Base-by-base conservation (phyloP, 2,113 vertebrate genomes). In the Oenanthe oenanthe region DNA sequence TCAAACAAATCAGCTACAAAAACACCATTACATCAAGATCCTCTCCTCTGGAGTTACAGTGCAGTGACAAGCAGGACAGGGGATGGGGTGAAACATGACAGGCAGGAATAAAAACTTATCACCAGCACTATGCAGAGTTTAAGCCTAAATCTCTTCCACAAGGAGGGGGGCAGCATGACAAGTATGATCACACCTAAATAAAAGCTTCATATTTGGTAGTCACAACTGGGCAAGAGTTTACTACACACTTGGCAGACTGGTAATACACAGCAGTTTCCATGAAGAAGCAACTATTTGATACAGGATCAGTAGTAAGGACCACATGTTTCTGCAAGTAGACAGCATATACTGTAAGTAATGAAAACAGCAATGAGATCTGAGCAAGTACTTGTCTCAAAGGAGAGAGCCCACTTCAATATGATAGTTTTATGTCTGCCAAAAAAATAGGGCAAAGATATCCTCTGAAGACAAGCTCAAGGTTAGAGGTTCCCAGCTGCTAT, bases 1-100 rank as follows among this genome's bases (percentile, higher is more conserved):
- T 95, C 71, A 94, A 80, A 88, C 34, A 88, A 66, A 88, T 36
- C 47, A 88, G 45, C 31, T 60, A 71, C 32, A 85, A 74, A 95
- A 93, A 74, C 17, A 63, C 9, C 40, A n/a, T 36, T 34, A 77
- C 67, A 88, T 47, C 79, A 88, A 88, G 79, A 71, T 26, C 19
- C 10, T 21, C 20, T 73, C 62, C 86, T 80, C 56, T 57, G 51
- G 12, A 79, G 38, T 29, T 62, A 61, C 13, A 25, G 7, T 86
- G 29, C 71, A 88, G 47, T 29, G 26, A 70, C 13, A 61, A 10
- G 12, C 15, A 62, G 75, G 62, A 56, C 38, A 58, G 13, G 22
- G 66, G 13, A 57, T 12, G 8, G 6, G n/a, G 29, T 12, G 14
- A 51, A 18, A 65, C 18, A 62, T 2, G 25, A 31, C 9, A 75